Base-by-base conservation (phyloP, 2,888 invertebrate species). In the Cheilosia urbana region DNA sequence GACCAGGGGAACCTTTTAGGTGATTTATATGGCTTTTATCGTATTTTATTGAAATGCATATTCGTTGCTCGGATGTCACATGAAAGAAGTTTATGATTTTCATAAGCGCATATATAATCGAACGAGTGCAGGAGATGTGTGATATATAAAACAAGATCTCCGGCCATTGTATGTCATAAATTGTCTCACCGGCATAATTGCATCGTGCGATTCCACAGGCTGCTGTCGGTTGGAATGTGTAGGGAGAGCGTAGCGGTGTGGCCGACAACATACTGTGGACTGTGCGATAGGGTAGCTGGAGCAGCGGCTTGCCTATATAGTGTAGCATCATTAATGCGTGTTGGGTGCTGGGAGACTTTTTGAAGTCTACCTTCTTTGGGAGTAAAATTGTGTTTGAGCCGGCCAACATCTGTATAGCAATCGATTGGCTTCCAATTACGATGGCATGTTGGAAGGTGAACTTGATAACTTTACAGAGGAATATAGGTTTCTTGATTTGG, bases 1-100 rank as follows among this genome's bases (percentile, higher is more conserved):
- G 81, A 81, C 81, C 81, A 72, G 82, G 71, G 69, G 82, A 87
- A 82, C 82, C 82, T 81, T 82, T 87, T 77, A 81, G 73, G 92
- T 92, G 92, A 92, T 92, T 92, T 92, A 92, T 92, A 90, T 87
- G 91, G 91, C 92, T 92, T 92, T 92, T 92, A 92, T 90, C 89
- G 91, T 91, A 92, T 92, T 92, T 92, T 92, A 92, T 92, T 92
- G 92, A 92, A 92, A 92, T 92, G 92, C 92, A 92, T 92, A 92
- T 92, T 92, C 91, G 91, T 91, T 92, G 92, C 92, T 92, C 90
- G 89, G 88, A 89, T 91, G 92, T 91, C 92, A 91, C 90, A 89
- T 89, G 90, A 87, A 88, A 81, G 88, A 89, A 91, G 91, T 92
- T 92, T 92, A 92, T 92, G 92, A 92, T 92, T 91, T 91, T 91